phyloP scores from a whole-genome alignment of 2,113 vertebrate species.

The Eudyptes chrysolophus region DNA sequence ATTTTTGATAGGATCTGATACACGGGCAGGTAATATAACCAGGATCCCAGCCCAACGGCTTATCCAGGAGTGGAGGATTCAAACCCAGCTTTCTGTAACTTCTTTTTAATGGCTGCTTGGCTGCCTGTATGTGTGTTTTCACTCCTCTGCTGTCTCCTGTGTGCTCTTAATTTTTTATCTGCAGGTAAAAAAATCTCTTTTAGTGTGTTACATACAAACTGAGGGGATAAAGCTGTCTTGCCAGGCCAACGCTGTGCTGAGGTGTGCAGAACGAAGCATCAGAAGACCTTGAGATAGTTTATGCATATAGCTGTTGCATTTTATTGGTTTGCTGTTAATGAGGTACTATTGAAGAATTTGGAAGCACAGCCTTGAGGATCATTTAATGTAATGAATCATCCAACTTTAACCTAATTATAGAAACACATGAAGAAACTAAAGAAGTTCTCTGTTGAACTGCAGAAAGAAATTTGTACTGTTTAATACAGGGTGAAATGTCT shows the following conservation, averaged over 20 bases:
- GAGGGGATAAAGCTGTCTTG: background rate
- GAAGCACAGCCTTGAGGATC: background rate
- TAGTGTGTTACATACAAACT: background rate
- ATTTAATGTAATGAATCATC: slow-evolving; percentile 32
- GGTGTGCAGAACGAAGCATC: background rate
- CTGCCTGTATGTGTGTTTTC: background rate
- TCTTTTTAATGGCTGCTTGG: background rate
- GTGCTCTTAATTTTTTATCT: background rate
- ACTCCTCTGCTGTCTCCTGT: background rate
- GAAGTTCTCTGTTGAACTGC: background rate
- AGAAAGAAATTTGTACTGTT: background rate
- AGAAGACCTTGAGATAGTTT: background rate
- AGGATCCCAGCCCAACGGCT: background rate
- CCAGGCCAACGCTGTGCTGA: background rate
- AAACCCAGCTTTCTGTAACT: background rate
- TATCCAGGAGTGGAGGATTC: background rate
- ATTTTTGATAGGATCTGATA: background rate
- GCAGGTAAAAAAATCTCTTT: background rate
- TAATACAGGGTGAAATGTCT: slow-evolving; percentile 15
- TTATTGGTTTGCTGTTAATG: slow-evolving; percentile 36
- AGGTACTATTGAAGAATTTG: background rate
- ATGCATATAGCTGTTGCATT: background rate
- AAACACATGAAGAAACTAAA: slow-evolving; percentile 27
- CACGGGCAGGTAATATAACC: background rate
- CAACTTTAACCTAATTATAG: slow-evolving; percentile 55